These are phyloP conservation scores for Sitta europaea DNA, from an alignment of 2,113 vertebrate genomes.

Conservation along the genomic window DNA sequence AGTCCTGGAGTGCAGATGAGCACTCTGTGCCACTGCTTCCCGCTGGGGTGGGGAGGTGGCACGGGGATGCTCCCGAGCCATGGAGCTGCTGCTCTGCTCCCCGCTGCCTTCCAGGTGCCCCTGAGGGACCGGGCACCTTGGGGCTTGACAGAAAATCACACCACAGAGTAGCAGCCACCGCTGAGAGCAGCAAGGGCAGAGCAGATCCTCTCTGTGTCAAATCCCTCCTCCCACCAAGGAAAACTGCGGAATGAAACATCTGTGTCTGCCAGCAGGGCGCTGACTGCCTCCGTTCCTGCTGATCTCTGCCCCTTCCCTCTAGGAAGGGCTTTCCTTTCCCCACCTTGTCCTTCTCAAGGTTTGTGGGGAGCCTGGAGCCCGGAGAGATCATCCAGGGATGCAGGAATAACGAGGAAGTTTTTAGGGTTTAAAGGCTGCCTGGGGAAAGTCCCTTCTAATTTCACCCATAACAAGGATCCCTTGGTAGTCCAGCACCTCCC, in stretches of 20 bases:
- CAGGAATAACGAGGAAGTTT: rapidly evolving
- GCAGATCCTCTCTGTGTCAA: background rate
- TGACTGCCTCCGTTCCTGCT: background rate
- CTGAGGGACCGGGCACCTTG: background rate
- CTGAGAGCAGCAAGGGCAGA: background rate
- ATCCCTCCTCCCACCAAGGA: background rate
- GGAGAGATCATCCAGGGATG: rapidly evolving
- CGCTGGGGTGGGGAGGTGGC: rapidly evolving
- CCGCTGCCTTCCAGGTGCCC: background rate
- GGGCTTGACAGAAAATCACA: background rate
- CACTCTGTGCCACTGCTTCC: background rate
- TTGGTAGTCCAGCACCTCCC: background rate
- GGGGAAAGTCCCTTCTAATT: background rate
- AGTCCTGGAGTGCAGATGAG: background rate
- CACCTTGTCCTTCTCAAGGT: background rate
- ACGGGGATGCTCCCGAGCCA: background rate
- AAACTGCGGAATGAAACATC: background rate
- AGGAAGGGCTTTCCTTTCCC: background rate
- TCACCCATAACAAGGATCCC: background rate
- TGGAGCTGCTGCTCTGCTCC: background rate
- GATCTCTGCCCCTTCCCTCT: background rate
- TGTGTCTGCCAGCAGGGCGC: background rate
- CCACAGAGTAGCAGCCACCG: background rate
- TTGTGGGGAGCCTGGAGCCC: background rate
- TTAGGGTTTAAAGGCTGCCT: background rate